phyloP scores from a whole-genome alignment of 2,113 vertebrate species.

The Tyto alba region DNA sequence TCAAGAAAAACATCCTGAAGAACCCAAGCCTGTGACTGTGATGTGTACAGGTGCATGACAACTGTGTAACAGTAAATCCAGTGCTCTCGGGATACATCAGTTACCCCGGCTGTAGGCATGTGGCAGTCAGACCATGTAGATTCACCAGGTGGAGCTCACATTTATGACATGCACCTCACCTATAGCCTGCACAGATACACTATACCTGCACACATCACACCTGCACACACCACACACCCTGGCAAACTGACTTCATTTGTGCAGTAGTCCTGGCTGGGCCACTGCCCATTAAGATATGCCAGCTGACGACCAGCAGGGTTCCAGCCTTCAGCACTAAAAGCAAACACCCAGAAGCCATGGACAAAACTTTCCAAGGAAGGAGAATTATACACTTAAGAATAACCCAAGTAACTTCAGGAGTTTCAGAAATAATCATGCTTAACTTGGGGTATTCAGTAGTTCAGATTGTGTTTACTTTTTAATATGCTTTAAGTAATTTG shows the following conservation, averaged over 20 bases:
- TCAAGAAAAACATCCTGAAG: neutral
- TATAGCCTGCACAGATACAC: neutral
- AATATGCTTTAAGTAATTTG: neutral
- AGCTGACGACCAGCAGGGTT: neutral
- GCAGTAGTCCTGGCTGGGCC: neutral
- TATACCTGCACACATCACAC: neutral
- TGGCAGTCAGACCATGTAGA: rapidly evolving
- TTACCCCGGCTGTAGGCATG: neutral
- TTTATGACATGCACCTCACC: neutral
- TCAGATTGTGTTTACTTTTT: neutral
- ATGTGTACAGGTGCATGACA: neutral
- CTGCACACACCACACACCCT: neutral
- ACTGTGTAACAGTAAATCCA: neutral
- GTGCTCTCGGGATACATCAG: neutral
- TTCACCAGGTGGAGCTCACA: neutral
- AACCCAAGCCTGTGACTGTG: neutral
- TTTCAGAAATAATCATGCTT: neutral
- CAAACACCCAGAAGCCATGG: neutral
- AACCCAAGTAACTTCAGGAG: neutral
- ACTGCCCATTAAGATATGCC: neutral
- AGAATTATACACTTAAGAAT: neutral
- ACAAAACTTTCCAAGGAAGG: neutral
- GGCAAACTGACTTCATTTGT: neutral
- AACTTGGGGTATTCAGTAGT: neutral
- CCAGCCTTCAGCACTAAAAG: neutral